These are phyloP conservation scores for Cecropterus lyciades DNA, from an alignment of 1,140 invertebrate species.

Conservation along the genomic window DNA sequence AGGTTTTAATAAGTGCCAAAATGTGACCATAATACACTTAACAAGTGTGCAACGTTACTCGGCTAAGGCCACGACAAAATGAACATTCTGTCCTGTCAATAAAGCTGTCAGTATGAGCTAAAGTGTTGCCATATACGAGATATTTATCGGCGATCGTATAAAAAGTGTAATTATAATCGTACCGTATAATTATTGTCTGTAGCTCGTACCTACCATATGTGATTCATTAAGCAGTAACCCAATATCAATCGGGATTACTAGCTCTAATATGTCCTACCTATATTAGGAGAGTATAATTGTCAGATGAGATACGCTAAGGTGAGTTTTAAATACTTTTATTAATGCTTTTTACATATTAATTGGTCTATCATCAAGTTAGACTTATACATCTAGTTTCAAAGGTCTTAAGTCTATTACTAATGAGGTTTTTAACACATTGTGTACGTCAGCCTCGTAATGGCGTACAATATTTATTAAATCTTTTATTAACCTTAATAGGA, in stretches of 20 bases:
- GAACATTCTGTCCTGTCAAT: constrained; percentile 31
- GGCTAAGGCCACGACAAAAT: constrained; percentile 24
- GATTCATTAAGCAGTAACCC: too few relatives aligned
- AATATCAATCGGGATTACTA: constrained; percentile 13
- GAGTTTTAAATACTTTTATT: background rate
- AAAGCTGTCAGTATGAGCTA: constrained; percentile 29
- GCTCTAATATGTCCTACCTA: constrained; percentile 21
- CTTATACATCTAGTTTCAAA: background rate
- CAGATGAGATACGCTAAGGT: constrained; percentile 1
- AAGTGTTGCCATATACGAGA: constrained; percentile 26
- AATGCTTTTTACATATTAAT: background rate
- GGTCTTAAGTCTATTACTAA: background rate
- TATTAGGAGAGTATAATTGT: too few relatives aligned
- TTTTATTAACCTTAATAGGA: background rate
- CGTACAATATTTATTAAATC: background rate
- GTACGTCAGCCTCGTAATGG: background rate
- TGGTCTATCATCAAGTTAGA: constrained; percentile 1
- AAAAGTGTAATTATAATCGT: constrained; percentile 35
- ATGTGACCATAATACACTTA: constrained; percentile 27
- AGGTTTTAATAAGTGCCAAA: constrained; percentile 25
- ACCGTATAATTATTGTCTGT: constrained; percentile 26
- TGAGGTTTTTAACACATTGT: background rate
- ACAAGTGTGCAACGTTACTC: constrained; percentile 18
- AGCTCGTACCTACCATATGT: background rate
- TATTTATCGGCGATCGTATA: constrained; percentile 23